Evolutionary conservation across 2,888 invertebrate species (phyloP).

Genomic region (Alloplasta piceator): DNA sequence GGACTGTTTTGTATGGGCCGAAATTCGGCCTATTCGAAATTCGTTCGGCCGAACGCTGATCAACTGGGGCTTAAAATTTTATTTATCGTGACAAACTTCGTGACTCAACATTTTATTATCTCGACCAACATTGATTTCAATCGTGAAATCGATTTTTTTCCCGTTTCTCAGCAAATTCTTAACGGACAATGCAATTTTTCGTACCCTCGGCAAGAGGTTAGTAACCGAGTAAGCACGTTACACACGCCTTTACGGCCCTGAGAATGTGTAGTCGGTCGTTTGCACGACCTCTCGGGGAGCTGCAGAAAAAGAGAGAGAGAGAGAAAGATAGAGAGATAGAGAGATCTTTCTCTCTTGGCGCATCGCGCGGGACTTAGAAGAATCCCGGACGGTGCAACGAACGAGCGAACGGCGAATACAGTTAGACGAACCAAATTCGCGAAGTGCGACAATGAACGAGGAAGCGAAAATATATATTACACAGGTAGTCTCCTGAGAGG

Average conservation of each 20-base stretch:
- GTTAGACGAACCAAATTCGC: conserved; percentile 83
- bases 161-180: background rate
- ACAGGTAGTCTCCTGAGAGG: conserved; percentile 42
- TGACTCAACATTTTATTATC: background rate
- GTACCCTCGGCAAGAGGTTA: conserved; percentile 35
- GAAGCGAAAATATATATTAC: conserved; percentile 68
- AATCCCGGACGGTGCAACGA: conserved; percentile 66
- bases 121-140: background rate
- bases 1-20: background rate
- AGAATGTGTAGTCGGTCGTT: conserved; percentile 52
- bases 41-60: no score
- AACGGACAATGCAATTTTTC: conserved; percentile 5
- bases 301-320: conserved; percentile 32
- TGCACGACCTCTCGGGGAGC: conserved; percentile 59
- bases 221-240: conserved; percentile 54
- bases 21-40: background rate
- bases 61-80: no score
- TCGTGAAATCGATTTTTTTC: conserved; percentile 2
- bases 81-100: no score
- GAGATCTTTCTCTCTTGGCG: conserved; percentile 42
- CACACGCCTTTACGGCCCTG: conserved; percentile 45
- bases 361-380: conserved; percentile 62
- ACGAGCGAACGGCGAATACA: conserved; percentile 76
- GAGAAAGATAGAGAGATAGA: conserved; percentile 19
- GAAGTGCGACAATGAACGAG: conserved; percentile 79